Evolutionary conservation across 1,140 invertebrate species (phyloP).

Genomic region (Papilio aristodemus): DNA sequence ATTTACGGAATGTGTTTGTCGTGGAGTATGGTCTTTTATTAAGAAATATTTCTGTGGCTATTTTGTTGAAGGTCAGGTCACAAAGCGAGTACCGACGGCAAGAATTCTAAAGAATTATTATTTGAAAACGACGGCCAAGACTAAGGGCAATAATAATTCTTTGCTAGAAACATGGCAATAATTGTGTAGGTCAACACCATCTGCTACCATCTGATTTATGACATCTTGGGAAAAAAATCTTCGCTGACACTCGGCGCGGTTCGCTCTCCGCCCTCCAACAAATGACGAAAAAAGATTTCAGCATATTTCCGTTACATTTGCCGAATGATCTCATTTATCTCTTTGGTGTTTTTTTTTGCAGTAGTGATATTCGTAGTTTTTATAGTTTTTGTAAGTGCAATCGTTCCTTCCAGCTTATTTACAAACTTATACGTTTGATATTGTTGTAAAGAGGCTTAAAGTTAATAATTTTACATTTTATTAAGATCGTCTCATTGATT

Average conservation of each 20-base stretch:
- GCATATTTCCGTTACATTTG: slow-evolving; percentile 49
- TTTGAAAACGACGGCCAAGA: slow-evolving; percentile 44
- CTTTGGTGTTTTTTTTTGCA: slow-evolving; percentile 25
- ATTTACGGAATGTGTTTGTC: background rate
- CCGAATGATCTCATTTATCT: slow-evolving; percentile 38
- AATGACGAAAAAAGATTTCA: slow-evolving; percentile 61
- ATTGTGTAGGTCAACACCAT: slow-evolving; percentile 69
- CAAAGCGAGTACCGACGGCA: slow-evolving; percentile 31
- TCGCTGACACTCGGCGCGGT: slow-evolving; percentile 45
- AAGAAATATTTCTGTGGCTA: slow-evolving; percentile 11
- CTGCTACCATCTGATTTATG: slow-evolving; percentile 69
- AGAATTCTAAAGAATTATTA: slow-evolving; percentile 50
- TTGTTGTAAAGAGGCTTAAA: too few relatives aligned
- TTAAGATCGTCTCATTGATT: background rate
- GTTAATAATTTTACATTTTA: too few relatives aligned
- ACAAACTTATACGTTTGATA: too few relatives aligned
- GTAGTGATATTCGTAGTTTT: slow-evolving; percentile 1
- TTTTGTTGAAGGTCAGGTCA: background rate
- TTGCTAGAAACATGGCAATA: slow-evolving; percentile 66
- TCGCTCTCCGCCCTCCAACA: slow-evolving; percentile 52
- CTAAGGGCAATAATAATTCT: slow-evolving; percentile 60
- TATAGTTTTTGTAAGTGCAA: too few relatives aligned
- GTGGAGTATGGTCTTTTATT: slow-evolving; percentile 9
- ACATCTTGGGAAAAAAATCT: slow-evolving; percentile 57
- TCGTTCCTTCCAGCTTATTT: too few relatives aligned